These are phyloP conservation scores for Acleris laterana DNA, from an alignment of 2,888 invertebrate genomes.

Conservation along the genomic window DNA sequence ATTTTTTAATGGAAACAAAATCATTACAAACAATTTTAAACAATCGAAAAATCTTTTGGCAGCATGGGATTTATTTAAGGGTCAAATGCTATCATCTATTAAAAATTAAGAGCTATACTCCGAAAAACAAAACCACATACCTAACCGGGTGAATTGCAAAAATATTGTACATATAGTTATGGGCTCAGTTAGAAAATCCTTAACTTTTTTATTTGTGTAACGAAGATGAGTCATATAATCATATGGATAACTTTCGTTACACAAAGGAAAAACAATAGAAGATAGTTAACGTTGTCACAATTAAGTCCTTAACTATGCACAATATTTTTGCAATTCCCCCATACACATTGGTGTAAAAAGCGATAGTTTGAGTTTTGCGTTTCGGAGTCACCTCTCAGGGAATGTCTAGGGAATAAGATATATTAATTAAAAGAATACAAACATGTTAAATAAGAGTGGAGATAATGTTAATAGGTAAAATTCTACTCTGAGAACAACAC, in stretches of 20 bases:
- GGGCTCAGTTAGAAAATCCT: too few relatives aligned
- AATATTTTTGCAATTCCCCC: too few relatives aligned
- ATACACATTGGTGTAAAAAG: not conserved
- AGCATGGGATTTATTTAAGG: conserved; percentile 1
- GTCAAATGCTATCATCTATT: conserved; percentile 24
- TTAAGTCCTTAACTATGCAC: too few relatives aligned
- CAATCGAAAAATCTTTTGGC: conserved; percentile 15
- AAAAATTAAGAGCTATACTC: not conserved
- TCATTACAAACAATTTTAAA: not conserved
- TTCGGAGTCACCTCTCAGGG: conserved; percentile 21
- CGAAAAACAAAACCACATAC: not conserved
- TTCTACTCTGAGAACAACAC: not conserved
- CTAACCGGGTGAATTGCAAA: too few relatives aligned
- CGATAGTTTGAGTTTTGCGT: not conserved
- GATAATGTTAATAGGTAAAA: conserved; percentile 4
- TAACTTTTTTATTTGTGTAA: too few relatives aligned
- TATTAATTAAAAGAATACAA: conserved; percentile 20
- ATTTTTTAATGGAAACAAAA: conserved; percentile 1
- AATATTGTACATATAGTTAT: too few relatives aligned
- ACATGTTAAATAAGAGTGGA: conserved; percentile 17
- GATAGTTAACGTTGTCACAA: too few relatives aligned
- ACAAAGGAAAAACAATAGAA: too few relatives aligned
- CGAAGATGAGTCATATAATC: too few relatives aligned
- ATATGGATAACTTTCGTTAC: too few relatives aligned
- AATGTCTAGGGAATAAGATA: conserved; percentile 40